These are phyloP conservation scores for Dermolepida albohirtum DNA, from an alignment of 2,888 invertebrate species.

Conservation along the genomic window DNA sequence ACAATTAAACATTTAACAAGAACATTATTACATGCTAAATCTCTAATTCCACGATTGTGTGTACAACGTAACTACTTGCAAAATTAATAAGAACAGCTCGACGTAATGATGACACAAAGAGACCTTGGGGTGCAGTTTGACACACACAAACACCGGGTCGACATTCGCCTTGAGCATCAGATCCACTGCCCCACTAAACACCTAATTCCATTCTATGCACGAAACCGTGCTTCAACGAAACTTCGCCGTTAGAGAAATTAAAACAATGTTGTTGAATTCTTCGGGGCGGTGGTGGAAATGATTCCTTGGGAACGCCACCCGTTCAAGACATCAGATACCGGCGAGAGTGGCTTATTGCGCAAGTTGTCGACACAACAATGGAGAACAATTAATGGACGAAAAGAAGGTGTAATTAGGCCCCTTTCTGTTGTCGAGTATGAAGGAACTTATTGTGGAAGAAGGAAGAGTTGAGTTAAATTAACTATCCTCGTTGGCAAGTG, in stretches of 20 bases:
- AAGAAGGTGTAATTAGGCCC: slow-evolving; percentile 10
- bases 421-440: background rate
- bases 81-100: background rate
- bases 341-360: background rate
- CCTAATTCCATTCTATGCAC: slow-evolving; percentile 5
- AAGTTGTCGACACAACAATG: background rate
- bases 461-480: background rate
- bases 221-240: background rate
- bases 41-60: background rate
- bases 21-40: background rate
- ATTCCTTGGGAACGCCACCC: slow-evolving; percentile 2
- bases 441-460: background rate
- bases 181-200: slow-evolving; percentile 4
- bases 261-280: no score
- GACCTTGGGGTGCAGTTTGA: slow-evolving; percentile 18
- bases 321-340: slow-evolving; percentile 1
- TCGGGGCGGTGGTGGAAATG: background rate
- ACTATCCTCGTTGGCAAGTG: slow-evolving; percentile 4
- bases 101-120: background rate
- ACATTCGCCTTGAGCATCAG: background rate
- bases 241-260: no score
- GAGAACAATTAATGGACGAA: background rate
- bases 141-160: background rate
- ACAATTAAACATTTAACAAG: no score
- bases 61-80: background rate